These are phyloP conservation scores for Cerastis leucographa DNA, from an alignment of 2,888 invertebrate genomes.

Conservation along the genomic window DNA sequence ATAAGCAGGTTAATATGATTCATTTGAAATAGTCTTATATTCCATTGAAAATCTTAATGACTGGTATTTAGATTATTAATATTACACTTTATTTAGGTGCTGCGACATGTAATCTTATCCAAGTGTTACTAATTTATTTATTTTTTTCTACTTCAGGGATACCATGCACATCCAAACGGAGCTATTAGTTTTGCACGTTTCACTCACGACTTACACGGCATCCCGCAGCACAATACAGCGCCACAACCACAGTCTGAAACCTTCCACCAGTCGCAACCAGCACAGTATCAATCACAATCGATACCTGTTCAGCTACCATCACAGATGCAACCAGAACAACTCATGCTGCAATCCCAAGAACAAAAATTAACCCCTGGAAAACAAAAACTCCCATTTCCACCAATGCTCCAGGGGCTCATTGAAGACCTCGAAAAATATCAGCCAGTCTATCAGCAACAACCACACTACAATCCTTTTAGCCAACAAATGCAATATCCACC, in stretches of 20 bases:
- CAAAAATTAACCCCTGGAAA: constrained; percentile 8
- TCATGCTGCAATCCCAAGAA: constrained; percentile 36
- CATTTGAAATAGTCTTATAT: not conserved
- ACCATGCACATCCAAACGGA: constrained; percentile 75
- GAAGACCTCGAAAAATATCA: constrained; percentile 31
- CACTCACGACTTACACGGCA: constrained; percentile 74
- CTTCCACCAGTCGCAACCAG: not conserved
- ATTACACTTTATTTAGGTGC: not conserved
- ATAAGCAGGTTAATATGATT: constrained; percentile 36
- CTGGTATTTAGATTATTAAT: not conserved
- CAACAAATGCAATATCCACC: constrained; percentile 24
- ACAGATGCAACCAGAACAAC: constrained; percentile 48
- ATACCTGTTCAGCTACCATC: constrained; percentile 22
- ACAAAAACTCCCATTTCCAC: constrained; percentile 9
- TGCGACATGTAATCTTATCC: not conserved
- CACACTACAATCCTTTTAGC: constrained; percentile 8
- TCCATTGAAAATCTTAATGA: not conserved
- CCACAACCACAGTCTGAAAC: constrained; percentile 14
- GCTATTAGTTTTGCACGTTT: constrained; percentile 84
- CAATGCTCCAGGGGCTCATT: constrained; percentile 29
- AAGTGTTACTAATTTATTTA: not conserved
- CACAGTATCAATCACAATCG: constrained; percentile 7
- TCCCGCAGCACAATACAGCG: constrained; percentile 1
- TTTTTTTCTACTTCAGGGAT: constrained; percentile 73
- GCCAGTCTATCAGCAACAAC: constrained; percentile 14